A percentile compares a stretch with the other conserved stretches of the same genome.
Conservation (phyloP, 1,140 invertebrate species). For the Lanistes nyassanus region DNA sequence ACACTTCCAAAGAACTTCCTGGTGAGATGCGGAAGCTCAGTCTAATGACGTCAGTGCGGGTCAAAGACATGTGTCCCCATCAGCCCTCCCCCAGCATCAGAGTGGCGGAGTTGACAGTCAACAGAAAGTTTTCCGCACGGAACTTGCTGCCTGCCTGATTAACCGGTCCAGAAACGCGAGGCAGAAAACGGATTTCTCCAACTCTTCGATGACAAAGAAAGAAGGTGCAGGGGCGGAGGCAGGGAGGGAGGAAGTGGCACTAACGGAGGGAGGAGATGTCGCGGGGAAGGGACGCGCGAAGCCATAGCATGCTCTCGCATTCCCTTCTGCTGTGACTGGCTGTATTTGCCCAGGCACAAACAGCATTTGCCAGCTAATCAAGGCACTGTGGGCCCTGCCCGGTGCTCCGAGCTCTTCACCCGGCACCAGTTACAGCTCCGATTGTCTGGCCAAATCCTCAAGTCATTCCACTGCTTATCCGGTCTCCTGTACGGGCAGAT, state of each 20-base stretch:
- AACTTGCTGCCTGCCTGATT: not conserved
- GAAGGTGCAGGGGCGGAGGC: not conserved
- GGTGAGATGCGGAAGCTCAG: too few relatives aligned
- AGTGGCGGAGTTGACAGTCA: not conserved
- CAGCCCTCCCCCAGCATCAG: not conserved
- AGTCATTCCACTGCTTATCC: not conserved
- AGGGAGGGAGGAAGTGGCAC: not conserved
- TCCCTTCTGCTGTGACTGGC: not conserved
- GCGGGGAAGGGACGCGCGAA: too few relatives aligned
- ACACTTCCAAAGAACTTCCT: too few relatives aligned
- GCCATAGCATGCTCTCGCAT: not conserved
- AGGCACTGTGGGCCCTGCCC: not conserved
- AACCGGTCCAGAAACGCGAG: not conserved
- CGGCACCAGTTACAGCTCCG: slow-evolving; percentile 5
- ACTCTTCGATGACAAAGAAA: not conserved
- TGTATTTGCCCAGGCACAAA: slow-evolving; percentile 6
- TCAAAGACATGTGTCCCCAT: not conserved
- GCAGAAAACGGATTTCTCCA: not conserved
- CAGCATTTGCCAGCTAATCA: slow-evolving; percentile 22
- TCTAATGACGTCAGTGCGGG: not conserved
- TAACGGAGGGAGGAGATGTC: not conserved
- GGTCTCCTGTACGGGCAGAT: not conserved
- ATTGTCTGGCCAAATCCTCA: not conserved
- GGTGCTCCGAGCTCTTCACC: not conserved
- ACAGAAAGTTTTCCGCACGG: not conserved